Conservation (phyloP, 2,888 invertebrate species). For the Nemotelus pantherinus region DNA sequence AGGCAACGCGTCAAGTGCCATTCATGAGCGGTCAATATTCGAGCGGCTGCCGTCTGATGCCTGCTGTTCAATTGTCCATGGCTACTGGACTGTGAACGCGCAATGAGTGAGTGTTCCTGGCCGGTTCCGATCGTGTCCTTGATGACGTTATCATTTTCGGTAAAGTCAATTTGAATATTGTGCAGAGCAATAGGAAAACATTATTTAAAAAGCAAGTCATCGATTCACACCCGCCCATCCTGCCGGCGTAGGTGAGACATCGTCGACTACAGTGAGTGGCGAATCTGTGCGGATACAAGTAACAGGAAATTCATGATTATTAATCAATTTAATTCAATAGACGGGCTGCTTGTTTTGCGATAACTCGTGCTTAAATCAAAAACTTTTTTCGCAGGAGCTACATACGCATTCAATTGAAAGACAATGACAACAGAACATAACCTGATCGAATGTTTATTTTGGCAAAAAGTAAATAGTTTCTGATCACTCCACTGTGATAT, state of each 20-base stretch:
- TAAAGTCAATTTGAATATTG: constrained; percentile 36
- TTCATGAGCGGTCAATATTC: constrained; percentile 28
- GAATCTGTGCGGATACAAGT: neutral
- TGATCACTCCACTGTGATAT: no score
- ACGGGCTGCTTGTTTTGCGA: no score
- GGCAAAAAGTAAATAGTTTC: no score
- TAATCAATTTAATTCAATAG: no score
- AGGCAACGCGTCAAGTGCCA: constrained; percentile 41
- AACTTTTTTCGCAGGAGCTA: no score
- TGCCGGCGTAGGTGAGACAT: neutral
- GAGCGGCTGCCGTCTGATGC: neutral
- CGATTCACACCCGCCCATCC: constrained; percentile 8
- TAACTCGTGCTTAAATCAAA: no score
- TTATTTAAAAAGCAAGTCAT: constrained; percentile 41
- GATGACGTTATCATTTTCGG: constrained; percentile 39
- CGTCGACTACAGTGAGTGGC: neutral
- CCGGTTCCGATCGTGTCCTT: constrained; percentile 22
- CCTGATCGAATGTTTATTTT: no score
- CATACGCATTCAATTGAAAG: no score
- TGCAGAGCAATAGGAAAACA: neutral
- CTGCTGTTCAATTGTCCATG: constrained; percentile 12
- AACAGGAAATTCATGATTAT: no score
- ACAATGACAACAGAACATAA: no score
- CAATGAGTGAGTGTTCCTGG: neutral
- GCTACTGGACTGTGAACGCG: constrained; percentile 26